phyloP scores from a whole-genome alignment of 2,888 invertebrate genomes.

The Scrobipalpa costella region DNA sequence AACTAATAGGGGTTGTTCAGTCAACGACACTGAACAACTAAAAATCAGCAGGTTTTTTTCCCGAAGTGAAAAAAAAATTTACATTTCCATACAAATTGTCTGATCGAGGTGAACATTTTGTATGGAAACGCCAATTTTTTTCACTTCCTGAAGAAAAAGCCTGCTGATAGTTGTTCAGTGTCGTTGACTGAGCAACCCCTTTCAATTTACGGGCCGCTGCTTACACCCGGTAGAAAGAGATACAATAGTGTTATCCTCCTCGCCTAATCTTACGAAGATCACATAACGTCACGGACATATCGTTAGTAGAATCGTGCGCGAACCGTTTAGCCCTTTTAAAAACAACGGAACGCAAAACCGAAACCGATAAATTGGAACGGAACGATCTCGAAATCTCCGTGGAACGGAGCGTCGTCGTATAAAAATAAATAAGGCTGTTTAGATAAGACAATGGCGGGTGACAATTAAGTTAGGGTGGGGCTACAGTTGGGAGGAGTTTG shows the following conservation, averaged over 20 bases:
- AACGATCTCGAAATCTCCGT: conserved; percentile 29
- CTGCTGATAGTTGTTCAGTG: too few relatives aligned
- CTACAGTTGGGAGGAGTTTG: neutral
- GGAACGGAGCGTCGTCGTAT: conserved; percentile 27
- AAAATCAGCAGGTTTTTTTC: too few relatives aligned
- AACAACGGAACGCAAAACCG: conserved; percentile 16
- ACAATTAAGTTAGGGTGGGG: conserved; percentile 22
- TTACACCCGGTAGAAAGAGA: too few relatives aligned
- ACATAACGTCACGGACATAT: conserved; percentile 7
- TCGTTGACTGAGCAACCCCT: too few relatives aligned
- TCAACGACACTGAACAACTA: too few relatives aligned
- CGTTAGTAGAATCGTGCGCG: conserved; percentile 21
- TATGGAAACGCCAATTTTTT: too few relatives aligned
- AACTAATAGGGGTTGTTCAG: too few relatives aligned
- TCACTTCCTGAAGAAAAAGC: too few relatives aligned
- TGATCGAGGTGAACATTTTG: too few relatives aligned
- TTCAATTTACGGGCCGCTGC: too few relatives aligned
- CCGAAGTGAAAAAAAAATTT: too few relatives aligned
- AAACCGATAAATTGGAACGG: conserved; percentile 28
- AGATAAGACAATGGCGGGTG: conserved; percentile 52
- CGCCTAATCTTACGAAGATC: neutral
- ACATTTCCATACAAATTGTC: too few relatives aligned
- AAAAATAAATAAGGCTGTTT: conserved; percentile 37
- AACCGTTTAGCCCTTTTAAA: conserved; percentile 17
- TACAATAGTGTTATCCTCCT: neutral